These are phyloP conservation scores for Paraplagusia blochii DNA, from an alignment of 2,113 vertebrate species.

Conservation along the genomic window DNA sequence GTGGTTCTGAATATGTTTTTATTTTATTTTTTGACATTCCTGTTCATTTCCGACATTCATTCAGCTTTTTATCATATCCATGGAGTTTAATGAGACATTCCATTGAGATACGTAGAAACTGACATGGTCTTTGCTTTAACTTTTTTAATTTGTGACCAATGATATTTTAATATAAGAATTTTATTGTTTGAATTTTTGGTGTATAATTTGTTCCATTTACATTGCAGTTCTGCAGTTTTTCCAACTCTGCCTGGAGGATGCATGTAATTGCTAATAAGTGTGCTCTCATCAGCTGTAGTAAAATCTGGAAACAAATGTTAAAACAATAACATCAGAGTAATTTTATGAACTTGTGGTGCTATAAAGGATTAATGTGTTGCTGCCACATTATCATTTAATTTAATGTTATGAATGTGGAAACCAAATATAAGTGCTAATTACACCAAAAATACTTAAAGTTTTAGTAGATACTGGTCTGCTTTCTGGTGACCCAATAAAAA, in stretches of 20 bases:
- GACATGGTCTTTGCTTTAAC: slow-evolving; percentile 22
- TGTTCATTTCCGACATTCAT: slow-evolving; percentile 28
- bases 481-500: too few relatives aligned
- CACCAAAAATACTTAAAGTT: too few relatives aligned
- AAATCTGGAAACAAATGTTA: too few relatives aligned
- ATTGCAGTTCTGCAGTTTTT: slow-evolving; percentile 16
- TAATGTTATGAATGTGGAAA: too few relatives aligned
- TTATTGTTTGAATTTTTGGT: slow-evolving; percentile 10
- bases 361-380: too few relatives aligned
- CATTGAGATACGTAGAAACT: slow-evolving; percentile 21
- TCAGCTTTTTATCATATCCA: slow-evolving; percentile 37
- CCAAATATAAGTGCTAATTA: too few relatives aligned
- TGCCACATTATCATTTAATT: too few relatives aligned
- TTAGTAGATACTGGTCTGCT: too few relatives aligned
- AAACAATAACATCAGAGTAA: too few relatives aligned
- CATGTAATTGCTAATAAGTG: too few relatives aligned
- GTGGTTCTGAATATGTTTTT: slow-evolving; percentile 10
- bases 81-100: slow-evolving; percentile 38
- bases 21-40: slow-evolving; percentile 46
- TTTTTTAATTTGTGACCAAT: slow-evolving; percentile 31
- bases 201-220: slow-evolving; percentile 13
- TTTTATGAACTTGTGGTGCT: too few relatives aligned
- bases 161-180: not conserved
- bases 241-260: slow-evolving; percentile 2
- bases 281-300: too few relatives aligned